Conservation (phyloP, 2,888 invertebrate species). For the Disparrhopalites patrizii region DNA sequence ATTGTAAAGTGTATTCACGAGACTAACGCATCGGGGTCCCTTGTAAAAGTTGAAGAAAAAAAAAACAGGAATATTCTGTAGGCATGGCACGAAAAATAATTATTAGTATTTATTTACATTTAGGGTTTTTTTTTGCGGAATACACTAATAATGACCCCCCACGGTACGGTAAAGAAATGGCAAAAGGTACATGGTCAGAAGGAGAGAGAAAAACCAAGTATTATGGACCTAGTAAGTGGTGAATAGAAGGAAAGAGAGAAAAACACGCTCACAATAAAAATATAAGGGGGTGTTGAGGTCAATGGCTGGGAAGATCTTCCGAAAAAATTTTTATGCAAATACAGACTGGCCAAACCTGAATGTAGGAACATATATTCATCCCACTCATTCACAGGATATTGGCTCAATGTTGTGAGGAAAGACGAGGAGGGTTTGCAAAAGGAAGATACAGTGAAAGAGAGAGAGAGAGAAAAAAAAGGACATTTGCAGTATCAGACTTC, state of each 20-base stretch:
- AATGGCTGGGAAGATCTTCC: conserved; percentile 45
- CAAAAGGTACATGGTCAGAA: background rate
- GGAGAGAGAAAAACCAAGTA: background rate
- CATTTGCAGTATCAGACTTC: too few species aligned
- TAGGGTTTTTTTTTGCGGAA: background rate
- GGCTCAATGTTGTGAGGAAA: background rate
- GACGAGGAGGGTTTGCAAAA: background rate
- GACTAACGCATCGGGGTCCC: too few species aligned
- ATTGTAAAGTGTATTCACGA: too few species aligned
- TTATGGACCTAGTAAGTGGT: background rate
- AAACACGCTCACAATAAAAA: background rate
- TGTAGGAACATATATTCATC: conserved; percentile 34
- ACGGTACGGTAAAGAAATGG: too few species aligned
- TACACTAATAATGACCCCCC: background rate
- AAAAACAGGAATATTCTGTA: too few species aligned
- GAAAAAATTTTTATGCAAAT: conserved; percentile 49
- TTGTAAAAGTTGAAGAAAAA: too few species aligned
- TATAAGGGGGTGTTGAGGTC: conserved; percentile 40
- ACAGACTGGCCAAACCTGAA: conserved; percentile 49
- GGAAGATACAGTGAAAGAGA: too few species aligned
- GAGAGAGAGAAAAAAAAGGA: too few species aligned
- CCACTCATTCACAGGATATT: conserved; percentile 28
- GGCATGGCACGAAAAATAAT: background rate
- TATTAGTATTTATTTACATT: background rate
- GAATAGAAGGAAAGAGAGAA: background rate